Conservation (phyloP, 2,888 invertebrate genomes). For the Erebia palarica region DNA sequence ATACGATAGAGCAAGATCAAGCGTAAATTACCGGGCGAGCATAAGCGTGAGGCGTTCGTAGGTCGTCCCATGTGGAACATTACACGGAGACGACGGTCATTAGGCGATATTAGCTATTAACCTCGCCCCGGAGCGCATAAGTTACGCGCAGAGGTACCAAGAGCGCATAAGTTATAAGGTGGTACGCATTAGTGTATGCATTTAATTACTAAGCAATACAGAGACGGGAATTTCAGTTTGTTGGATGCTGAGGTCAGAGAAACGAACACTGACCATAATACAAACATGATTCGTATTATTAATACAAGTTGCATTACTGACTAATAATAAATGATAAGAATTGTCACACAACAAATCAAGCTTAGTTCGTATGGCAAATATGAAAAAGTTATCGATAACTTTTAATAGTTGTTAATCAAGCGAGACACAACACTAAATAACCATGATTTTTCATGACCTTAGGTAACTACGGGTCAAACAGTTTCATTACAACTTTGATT, state of each 20-base stretch:
- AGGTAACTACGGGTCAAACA: conserved; percentile 14
- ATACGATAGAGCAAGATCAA: conserved; percentile 47
- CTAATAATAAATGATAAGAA: neutral
- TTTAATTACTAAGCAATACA: conserved; percentile 33
- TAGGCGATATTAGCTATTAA: conserved; percentile 82
- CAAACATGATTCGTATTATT: neutral
- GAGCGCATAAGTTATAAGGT: conserved; percentile 30
- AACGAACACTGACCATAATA: neutral
- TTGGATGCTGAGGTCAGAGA: neutral
- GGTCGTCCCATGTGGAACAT: conserved; percentile 70
- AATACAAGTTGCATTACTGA: neutral
- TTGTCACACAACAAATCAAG: too few relatives aligned
- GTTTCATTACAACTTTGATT: conserved; percentile 24
- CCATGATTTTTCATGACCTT: conserved; percentile 1
- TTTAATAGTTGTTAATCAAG: neutral
- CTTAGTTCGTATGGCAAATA: neutral
- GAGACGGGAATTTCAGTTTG: conserved; percentile 15
- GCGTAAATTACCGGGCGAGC: conserved; percentile 54
- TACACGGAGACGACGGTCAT: conserved; percentile 79
- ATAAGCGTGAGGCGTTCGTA: conserved; percentile 56
- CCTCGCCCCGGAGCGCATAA: conserved; percentile 67
- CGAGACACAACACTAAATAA: neutral
- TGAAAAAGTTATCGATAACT: neutral
- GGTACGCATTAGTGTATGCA: conserved; percentile 27
- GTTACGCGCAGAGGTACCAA: conserved; percentile 51